Evolutionary conservation across 2,797 vertebrate genomes (phyloP).

Genomic region (Coccyzus lansbergi): DNA sequence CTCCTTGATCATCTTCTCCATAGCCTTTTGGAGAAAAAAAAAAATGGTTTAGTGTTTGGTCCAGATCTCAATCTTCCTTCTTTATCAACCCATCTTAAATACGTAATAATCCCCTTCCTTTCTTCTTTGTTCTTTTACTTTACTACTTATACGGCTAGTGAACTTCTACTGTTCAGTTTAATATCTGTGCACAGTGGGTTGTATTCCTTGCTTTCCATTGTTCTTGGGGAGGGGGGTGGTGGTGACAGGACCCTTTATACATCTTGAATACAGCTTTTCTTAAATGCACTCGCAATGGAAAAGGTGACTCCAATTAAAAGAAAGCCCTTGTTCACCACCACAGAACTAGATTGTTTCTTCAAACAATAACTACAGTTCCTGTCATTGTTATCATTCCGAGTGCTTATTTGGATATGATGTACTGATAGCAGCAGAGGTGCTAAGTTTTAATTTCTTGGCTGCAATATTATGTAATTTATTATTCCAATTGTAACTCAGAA

Average conservation of each 20-base stretch:
- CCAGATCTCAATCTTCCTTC: not conserved
- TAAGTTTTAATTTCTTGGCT: not conserved
- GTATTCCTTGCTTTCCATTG: not conserved
- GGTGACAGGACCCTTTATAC: not conserved
- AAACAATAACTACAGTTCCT: rapidly evolving
- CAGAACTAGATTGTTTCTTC: not conserved
- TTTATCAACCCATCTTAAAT: not conserved
- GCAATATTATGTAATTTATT: not conserved
- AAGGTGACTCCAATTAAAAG: not conserved
- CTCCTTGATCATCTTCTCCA: not conserved
- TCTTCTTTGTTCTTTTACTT: not conserved
- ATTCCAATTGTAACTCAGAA: not conserved
- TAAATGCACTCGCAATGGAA: not conserved
- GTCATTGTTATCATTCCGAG: not conserved
- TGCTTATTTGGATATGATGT: not conserved
- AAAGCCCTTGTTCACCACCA: not conserved
- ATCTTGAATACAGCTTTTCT: not conserved
- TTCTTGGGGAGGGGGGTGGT: too few species aligned
- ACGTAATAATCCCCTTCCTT: not conserved
- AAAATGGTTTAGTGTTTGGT: not conserved
- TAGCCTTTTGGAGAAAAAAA: not conserved
- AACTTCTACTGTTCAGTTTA: not conserved
- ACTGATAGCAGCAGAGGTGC: not conserved
- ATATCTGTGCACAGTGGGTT: not conserved
- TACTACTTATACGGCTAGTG: not conserved